Percentiles rank a stretch among this genome's conserved stretches.
These are phyloP conservation scores for Aix galericulata DNA, from an alignment of 2,113 vertebrate genomes.

Conservation along the genomic window DNA sequence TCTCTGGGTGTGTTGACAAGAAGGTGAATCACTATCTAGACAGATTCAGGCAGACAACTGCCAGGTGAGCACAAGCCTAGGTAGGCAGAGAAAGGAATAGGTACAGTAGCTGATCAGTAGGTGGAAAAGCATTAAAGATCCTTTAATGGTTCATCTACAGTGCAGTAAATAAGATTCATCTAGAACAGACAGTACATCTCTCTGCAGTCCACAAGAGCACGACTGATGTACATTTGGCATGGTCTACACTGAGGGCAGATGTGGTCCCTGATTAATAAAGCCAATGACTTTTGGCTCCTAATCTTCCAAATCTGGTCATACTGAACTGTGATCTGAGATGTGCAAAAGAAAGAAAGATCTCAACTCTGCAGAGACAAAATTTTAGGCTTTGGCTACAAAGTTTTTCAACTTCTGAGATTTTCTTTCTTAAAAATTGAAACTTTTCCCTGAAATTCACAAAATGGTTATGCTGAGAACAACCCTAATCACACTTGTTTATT, in stretches of 20 bases:
- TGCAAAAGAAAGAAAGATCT: not conserved
- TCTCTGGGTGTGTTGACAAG: not conserved
- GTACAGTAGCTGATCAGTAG: not conserved
- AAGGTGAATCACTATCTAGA: not conserved
- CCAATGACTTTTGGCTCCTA: not conserved
- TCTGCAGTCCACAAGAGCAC: not conserved
- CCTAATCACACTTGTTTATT: not conserved
- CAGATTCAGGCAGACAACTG: not conserved
- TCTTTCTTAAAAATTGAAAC: not conserved
- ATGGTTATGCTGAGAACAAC: not conserved
- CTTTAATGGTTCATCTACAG: slow-evolving; percentile 16
- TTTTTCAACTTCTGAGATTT: not conserved
- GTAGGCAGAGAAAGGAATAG: not conserved
- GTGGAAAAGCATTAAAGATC: not conserved
- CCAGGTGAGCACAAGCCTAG: not conserved
- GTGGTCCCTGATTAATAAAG: not conserved
- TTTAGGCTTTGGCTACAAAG: not conserved
- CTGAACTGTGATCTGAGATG: not conserved
- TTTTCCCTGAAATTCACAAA: not conserved
- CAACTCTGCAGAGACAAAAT: not conserved
- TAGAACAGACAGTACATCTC: not conserved
- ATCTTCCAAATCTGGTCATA: not conserved
- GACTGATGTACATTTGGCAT: not conserved
- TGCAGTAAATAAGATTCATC: not conserved
- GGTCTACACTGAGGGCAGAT: not conserved